Base-by-base conservation (phyloP, 1,140 invertebrate species). In the Drosophila arizonae region DNA sequence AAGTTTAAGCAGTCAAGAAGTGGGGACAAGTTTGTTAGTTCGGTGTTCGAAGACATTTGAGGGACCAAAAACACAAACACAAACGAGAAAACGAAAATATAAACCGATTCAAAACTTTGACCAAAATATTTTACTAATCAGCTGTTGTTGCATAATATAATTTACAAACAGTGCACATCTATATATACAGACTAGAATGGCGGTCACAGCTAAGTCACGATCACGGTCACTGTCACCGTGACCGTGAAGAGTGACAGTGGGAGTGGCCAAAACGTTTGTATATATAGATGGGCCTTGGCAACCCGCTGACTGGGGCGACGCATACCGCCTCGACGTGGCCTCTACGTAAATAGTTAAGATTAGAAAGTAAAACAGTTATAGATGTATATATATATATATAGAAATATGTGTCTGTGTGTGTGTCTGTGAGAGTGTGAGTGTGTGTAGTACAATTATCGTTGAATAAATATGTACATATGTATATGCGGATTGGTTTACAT, bases 51-150 rank as follows among this genome's bases (percentile, higher is more conserved):
- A 11, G 36, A 11, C 10, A 39, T 39, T 39, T 39, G 11, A 11
- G 36, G 36, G 36, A 10, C 36, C 36, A 39, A 39, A 39, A 39
- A 39, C 36, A 33, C 33, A 33, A 33, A 33, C 21, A 24, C 21
- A 24, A 24, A 24, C 21, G 21, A 24, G 8, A 33, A 33, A 33
- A 30, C 4, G 28, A 30, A 36, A 36, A 36, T 24, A 24, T 17
- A 36, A 48, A 67, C 50, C 74, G 66, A 54, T 63, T 9, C 46
- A 64, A 41, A 61, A 52, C 74, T 85, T 89, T 89, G 89, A 88
- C 89, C 89, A 90, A 90, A 89, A 90, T 90, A 90, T 90, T 90
- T 90, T 89, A 90, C 81, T 69, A 73, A 89, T 81, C 85, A 86
- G 79, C 69, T 74, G 46, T 77, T 68, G 67, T 45, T n/a, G 43